Conservation (phyloP, 2,888 invertebrate species). For the Campaea margaritaria region DNA sequence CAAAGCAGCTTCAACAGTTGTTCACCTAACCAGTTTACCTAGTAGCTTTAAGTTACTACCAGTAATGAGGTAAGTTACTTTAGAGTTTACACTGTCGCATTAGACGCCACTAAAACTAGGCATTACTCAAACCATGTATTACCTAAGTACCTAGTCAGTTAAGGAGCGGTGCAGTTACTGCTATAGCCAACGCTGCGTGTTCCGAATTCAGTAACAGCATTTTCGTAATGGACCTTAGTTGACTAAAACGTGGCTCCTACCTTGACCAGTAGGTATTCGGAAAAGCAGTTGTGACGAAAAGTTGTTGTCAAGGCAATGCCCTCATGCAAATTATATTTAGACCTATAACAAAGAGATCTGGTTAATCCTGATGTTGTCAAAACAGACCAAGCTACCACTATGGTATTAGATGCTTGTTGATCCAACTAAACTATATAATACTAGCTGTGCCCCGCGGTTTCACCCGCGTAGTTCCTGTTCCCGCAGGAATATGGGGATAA, state of each 20-base stretch:
- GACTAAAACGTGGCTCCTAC: conserved; percentile 30
- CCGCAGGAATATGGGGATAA: no score
- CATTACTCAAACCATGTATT: conserved; percentile 7
- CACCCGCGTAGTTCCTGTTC: no score
- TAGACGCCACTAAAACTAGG: not conserved
- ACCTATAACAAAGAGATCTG: no score
- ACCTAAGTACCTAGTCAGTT: conserved; percentile 11
- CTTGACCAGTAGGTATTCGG: conserved; percentile 34
- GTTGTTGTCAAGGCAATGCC: conserved; percentile 29
- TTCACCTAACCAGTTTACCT: not conserved
- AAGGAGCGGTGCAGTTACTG: conserved; percentile 30
- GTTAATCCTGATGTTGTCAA: no score
- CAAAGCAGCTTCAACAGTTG: not conserved
- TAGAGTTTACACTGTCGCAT: not conserved
- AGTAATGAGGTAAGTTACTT: not conserved
- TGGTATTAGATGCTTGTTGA: no score
- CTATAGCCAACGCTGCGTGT: conserved; percentile 36
- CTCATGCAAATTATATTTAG: not conserved
- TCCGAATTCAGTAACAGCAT: conserved; percentile 31
- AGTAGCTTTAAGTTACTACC: not conserved
- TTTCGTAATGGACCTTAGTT: conserved; percentile 43
- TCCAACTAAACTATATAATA: no score
- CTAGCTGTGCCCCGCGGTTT: no score
- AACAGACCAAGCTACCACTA: no score
- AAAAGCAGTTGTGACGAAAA: conserved; percentile 21